phyloP scores from a whole-genome alignment of 1,140 invertebrate species.

The Penaeus indicus region DNA sequence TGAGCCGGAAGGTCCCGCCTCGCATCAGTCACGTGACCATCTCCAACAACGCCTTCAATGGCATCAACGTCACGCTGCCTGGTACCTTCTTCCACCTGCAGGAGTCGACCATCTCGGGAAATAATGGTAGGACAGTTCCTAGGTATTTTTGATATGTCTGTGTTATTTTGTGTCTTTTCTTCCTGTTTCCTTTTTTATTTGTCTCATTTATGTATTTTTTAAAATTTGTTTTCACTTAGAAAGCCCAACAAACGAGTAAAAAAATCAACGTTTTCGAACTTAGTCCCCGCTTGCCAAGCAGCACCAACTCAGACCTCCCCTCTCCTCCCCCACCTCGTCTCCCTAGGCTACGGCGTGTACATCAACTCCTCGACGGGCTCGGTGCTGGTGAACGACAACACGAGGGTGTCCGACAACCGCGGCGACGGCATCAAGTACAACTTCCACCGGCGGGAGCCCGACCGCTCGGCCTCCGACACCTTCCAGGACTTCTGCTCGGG shows the following conservation, averaged over 20 bases:
- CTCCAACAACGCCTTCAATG: constrained; percentile 89
- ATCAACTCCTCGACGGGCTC: constrained; percentile 88
- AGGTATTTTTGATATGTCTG: background rate
- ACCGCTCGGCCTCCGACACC: constrained; percentile 74
- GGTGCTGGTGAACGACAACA: constrained; percentile 79
- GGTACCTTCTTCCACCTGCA: constrained; percentile 84
- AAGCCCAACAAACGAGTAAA: background rate
- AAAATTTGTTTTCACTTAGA: too few species aligned
- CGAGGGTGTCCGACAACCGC: constrained; percentile 81
- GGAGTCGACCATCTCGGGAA: constrained; percentile 85
- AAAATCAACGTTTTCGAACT: constrained; percentile 17
- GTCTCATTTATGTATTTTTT: too few species aligned
- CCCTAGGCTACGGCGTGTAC: constrained; percentile 86
- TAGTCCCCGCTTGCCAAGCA: background rate
- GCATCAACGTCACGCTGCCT: constrained; percentile 89
- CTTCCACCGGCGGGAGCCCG: constrained; percentile 62
- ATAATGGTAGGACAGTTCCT: constrained; percentile 77
- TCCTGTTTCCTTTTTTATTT: too few species aligned
- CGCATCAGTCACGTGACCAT: constrained; percentile 85
- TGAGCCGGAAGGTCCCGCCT: constrained; percentile 89
- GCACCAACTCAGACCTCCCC: background rate
- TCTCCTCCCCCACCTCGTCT: background rate
- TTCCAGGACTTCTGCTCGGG: constrained; percentile 84
- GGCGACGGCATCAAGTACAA: constrained; percentile 85
- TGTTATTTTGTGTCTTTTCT: background rate